Percentiles rank a stretch among this genome's conserved stretches.
phyloP scores from a whole-genome alignment of 2,888 invertebrate genomes.

The Cyclophora punctaria region DNA sequence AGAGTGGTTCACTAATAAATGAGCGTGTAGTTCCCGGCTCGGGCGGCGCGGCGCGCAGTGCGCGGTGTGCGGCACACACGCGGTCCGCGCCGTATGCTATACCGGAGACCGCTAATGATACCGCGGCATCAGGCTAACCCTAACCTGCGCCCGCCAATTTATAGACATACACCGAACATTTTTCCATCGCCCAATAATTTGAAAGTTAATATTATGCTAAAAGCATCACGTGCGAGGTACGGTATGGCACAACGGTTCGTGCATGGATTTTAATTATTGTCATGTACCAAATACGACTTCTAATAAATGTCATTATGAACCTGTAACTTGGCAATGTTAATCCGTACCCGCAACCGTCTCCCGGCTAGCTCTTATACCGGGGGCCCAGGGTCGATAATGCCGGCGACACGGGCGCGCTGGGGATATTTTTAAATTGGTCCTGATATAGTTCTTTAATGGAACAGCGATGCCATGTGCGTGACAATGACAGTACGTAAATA shows the following conservation, averaged over 20 bases:
- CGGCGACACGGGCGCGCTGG: not conserved
- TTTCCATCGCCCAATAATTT: conserved; percentile 44
- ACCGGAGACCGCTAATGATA: not conserved
- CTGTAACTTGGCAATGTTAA: conserved; percentile 37
- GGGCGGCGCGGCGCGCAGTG: too few relatives aligned
- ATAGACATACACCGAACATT: conserved; percentile 32
- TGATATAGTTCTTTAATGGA: conserved; percentile 68
- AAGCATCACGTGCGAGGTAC: conserved; percentile 57
- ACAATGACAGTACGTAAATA: conserved; percentile 68
- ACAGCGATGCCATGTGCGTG: conserved; percentile 65
- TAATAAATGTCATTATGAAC: conserved; percentile 74
- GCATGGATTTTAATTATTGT: conserved; percentile 74
- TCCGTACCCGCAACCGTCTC: conserved; percentile 3
- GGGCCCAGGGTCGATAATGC: conserved; percentile 19
- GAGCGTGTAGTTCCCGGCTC: not conserved
- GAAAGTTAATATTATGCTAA: conserved; percentile 63
- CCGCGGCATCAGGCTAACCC: conserved; percentile 4
- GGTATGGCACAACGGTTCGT: conserved; percentile 67
- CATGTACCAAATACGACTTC: conserved; percentile 72
- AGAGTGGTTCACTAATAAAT: not conserved
- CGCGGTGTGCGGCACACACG: too few relatives aligned
- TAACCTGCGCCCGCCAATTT: conserved; percentile 18
- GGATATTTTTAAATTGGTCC: conserved; percentile 26
- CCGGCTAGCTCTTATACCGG: conserved; percentile 8
- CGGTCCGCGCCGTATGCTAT: not conserved